These are phyloP conservation scores for Vicugna pacos DNA, from an alignment of 2,113 vertebrate species.

Conservation along the genomic window DNA sequence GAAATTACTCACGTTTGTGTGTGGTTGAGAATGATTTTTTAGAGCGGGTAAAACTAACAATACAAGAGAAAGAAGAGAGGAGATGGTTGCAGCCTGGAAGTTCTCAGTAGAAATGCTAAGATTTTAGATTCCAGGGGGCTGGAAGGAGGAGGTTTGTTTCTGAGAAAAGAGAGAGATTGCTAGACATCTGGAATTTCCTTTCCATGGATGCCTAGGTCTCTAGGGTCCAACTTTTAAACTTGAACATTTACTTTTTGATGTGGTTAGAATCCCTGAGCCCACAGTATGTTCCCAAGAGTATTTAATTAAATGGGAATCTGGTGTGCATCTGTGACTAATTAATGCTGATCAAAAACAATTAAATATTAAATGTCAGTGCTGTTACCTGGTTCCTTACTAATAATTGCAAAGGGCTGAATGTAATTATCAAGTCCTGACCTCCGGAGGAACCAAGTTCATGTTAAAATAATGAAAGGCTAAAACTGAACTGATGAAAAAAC, in stretches of 20 bases:
- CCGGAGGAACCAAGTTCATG: constrained; percentile 36
- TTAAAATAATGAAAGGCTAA: constrained; percentile 69
- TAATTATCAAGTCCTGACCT: constrained; percentile 67
- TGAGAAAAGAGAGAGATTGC: constrained; percentile 43
- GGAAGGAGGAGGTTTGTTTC: constrained; percentile 61
- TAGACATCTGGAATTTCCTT: constrained; percentile 82
- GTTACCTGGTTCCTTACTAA: constrained; percentile 76
- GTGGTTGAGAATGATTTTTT: not conserved
- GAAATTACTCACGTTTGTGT: not conserved
- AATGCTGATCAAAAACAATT: constrained; percentile 81
- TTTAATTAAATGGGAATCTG: constrained; percentile 80
- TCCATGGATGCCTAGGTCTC: constrained; percentile 76
- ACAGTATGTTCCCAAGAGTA: constrained; percentile 76
- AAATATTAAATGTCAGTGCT: constrained; percentile 75
- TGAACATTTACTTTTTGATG: constrained; percentile 78
- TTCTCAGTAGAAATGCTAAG: constrained; percentile 13
- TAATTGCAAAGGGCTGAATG: constrained; percentile 70
- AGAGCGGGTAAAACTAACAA: not conserved
- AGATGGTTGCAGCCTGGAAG: not conserved
- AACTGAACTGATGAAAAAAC: constrained; percentile 47
- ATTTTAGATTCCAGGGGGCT: constrained; percentile 22
- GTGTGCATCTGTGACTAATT: constrained; percentile 80
- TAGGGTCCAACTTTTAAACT: constrained; percentile 76
- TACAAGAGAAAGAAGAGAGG: not conserved
- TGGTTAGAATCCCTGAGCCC: constrained; percentile 77